A percentile compares a stretch with the other conserved stretches of the same genome.
phyloP scores from a whole-genome alignment of 2,888 invertebrate species.

The Sphaerophoria rueppellii region DNA sequence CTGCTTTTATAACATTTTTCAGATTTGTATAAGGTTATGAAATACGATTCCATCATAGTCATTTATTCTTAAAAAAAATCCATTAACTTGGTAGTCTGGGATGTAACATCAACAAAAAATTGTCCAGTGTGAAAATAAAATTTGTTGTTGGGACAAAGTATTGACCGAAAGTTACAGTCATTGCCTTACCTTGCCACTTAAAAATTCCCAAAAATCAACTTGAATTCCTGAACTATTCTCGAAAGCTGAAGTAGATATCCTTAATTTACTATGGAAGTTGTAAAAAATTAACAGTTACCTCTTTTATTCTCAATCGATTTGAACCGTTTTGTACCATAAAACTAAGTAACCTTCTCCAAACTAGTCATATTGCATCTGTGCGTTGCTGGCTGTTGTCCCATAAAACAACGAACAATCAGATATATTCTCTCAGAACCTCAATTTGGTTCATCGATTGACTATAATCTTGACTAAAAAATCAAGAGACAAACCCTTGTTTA shows the following conservation, averaged over 20 bases:
- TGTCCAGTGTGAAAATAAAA: too few species aligned
- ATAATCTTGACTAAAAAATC: conserved; percentile 21
- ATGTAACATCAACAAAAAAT: background rate
- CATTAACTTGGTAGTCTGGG: background rate
- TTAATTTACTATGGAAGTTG: too few species aligned
- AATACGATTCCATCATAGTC: conserved; percentile 15
- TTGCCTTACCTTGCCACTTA: too few species aligned
- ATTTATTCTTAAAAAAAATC: conserved; percentile 1
- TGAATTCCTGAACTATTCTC: too few species aligned
- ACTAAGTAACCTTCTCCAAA: too few species aligned
- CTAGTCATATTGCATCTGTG: background rate
- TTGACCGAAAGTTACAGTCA: too few species aligned
- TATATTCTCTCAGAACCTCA: background rate
- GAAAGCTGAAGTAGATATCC: too few species aligned
- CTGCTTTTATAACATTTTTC: conserved; percentile 4
- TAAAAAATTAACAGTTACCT: too few species aligned
- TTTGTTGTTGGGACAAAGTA: too few species aligned
- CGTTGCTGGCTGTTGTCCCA: background rate
- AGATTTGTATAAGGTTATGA: conserved; percentile 12
- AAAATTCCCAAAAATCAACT: too few species aligned
- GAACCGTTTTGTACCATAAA: too few species aligned
- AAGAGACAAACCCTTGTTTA: conserved; percentile 30
- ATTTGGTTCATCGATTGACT: conserved; percentile 16
- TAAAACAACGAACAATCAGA: conserved; percentile 10
- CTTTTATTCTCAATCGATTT: too few species aligned